Percentiles rank a stretch among this genome's conserved stretches.
These are phyloP conservation scores for Cherax destructor DNA, from an alignment of 1,140 invertebrate species.

Conservation along the genomic window DNA sequence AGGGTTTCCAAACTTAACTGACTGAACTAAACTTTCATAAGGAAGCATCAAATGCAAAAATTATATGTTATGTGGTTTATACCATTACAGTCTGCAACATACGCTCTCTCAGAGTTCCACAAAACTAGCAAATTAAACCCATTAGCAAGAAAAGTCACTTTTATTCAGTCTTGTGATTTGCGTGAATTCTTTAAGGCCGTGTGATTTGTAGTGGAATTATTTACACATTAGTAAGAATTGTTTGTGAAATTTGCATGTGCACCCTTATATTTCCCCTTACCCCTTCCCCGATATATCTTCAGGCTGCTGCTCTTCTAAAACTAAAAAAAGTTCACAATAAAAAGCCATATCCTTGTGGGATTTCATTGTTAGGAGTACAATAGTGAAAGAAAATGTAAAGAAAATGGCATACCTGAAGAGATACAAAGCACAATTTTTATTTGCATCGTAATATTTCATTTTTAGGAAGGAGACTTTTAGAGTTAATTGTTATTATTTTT, in stretches of 20 bases:
- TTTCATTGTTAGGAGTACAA: slow-evolving; percentile 14
- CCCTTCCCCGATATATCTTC: slow-evolving; percentile 7
- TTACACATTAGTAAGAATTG: background rate
- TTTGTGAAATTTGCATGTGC: slow-evolving; percentile 8
- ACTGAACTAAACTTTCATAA: background rate
- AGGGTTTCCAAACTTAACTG: background rate
- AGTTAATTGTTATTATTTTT: background rate
- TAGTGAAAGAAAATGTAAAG: background rate
- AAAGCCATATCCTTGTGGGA: slow-evolving; percentile 29
- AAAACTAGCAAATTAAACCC: background rate
- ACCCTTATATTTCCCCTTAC: slow-evolving; percentile 7
- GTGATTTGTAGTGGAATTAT: background rate
- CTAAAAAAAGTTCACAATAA: slow-evolving; percentile 28
- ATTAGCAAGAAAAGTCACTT: background rate
- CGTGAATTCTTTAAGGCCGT: background rate
- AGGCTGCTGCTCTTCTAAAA: slow-evolving; percentile 33
- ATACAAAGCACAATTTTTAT: background rate
- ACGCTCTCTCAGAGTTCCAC: background rate
- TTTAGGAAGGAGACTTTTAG: background rate
- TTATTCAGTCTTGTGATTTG: background rate
- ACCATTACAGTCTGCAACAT: background rate
- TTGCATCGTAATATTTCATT: background rate
- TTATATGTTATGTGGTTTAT: background rate
- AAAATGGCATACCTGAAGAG: background rate
- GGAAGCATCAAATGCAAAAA: background rate